Evolutionary conservation across 2,888 invertebrate species (phyloP), one percentile per base, ranked within the genome.

Genomic region (Chloromyia formosa): DNA sequence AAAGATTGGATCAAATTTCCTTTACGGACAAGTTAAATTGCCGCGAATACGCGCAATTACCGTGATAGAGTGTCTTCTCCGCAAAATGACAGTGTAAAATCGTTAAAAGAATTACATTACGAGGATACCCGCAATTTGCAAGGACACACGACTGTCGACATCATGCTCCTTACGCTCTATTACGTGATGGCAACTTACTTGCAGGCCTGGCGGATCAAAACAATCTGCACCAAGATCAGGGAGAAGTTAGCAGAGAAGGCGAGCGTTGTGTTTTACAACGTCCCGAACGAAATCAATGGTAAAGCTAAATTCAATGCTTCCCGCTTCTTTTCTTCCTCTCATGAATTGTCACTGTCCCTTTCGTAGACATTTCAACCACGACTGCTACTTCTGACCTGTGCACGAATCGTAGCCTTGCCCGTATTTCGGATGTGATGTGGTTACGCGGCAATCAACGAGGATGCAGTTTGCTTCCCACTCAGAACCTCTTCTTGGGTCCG

Each of bases 111-210:
- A 2, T 2, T 2, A 35, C 27, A 35, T 12, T 49, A 3, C 12
- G 49, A 49, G 49, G 3, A n/a, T n/a, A 49, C 49, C 14, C 14
- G 20, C 23, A 62, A 62, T 16, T n/a, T 18, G 40, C 40, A 62
- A 62, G 62, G 40, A 22, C 40, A 62, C 40, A 1, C 27, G 27
- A 62, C 14, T 5, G n/a, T 62, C 14, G 9, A 5, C 56, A 71
- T 1, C 18, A 93, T 93, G 92, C 85, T 94, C 83, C 88, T 94
- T 80, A 94, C 94, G 53, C 86, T 94, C 72, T 93, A 92, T 85
- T 94, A 94, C 84, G 91, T 93, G 86, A 91, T 93, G 82, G 92
- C 94, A 81, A 94, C 94, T 77, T 90, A 93, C 84, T 86, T 94
- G 79, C 94, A 94, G 85, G 91, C 93, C 82, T 93, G 93, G 92